These are phyloP conservation scores for Coracopsis vasa DNA, from an alignment of 2,113 vertebrate genomes.

Conservation along the genomic window DNA sequence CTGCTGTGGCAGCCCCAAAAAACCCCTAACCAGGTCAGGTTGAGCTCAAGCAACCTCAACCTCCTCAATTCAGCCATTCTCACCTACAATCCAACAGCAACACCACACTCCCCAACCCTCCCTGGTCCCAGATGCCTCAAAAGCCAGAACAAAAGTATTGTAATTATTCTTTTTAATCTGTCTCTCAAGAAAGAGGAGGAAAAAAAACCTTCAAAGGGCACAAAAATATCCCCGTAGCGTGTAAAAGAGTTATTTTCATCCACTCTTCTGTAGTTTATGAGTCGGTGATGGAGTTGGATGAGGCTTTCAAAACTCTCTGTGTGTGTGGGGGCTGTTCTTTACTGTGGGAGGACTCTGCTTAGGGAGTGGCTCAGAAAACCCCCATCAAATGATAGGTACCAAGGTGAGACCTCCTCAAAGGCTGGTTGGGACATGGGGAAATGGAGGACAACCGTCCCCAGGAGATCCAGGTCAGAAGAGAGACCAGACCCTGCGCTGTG, in stretches of 20 bases:
- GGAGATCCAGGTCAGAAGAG: neutral
- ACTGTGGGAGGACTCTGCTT: neutral
- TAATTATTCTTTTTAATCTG: neutral
- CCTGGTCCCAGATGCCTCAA: neutral
- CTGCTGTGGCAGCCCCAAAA: neutral
- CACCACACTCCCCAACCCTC: neutral
- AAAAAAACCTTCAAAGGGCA: slow-evolving; percentile 17
- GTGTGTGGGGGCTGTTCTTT: neutral
- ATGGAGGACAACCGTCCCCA: rapidly evolving
- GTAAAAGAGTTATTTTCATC: neutral
- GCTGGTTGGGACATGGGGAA: neutral
- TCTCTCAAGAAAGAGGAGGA: neutral
- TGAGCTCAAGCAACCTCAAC: neutral
- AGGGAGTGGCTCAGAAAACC: neutral
- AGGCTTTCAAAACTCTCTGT: neutral
- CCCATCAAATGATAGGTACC: neutral
- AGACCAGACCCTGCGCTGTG: neutral
- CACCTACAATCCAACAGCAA: neutral
- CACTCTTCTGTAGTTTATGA: neutral
- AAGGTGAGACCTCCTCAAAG: neutral
- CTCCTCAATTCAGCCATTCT: neutral
- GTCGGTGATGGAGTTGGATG: neutral
- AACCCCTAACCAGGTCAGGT: rapidly evolving
- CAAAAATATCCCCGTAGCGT: neutral
- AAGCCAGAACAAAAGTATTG: neutral